Conservation (phyloP, 92 coral and sea anemone genomes). For the Phymanthus crucifer region DNA sequence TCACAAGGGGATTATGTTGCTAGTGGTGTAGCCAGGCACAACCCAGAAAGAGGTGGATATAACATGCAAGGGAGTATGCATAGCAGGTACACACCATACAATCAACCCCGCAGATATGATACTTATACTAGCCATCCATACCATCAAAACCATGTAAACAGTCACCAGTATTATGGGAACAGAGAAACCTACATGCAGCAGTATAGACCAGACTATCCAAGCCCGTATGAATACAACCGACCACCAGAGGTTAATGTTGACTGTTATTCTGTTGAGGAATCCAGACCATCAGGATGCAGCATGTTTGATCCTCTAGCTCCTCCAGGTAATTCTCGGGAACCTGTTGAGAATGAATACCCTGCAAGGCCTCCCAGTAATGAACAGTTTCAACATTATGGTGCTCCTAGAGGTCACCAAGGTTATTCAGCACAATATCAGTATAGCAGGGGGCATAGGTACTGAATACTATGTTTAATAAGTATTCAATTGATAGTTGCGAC, state of each 20-base stretch:
- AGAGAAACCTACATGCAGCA: neutral
- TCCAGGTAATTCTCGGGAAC: neutral
- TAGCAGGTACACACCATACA: neutral
- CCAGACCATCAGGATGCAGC: conserved; percentile 6
- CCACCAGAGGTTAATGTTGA: neutral
- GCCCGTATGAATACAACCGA: neutral
- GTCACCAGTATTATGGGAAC: neutral
- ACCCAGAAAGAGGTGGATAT: neutral
- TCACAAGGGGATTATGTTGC: neutral
- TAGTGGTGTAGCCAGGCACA: neutral
- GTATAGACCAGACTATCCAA: neutral
- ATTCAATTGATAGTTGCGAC: too few relatives aligned
- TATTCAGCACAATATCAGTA: neutral
- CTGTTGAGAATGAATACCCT: neutral
- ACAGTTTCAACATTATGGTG: neutral
- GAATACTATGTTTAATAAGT: neutral
- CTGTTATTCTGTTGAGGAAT: neutral
- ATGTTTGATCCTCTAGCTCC: neutral
- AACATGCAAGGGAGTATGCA: neutral
- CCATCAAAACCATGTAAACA: neutral
- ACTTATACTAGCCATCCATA: neutral
- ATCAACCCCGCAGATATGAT: neutral
- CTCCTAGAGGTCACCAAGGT: neutral
- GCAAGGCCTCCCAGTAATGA: neutral
- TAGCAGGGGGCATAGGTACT: neutral